Evolutionary conservation across 2,113 vertebrate species (phyloP).

Genomic region (Pelobates fuscus): DNA sequence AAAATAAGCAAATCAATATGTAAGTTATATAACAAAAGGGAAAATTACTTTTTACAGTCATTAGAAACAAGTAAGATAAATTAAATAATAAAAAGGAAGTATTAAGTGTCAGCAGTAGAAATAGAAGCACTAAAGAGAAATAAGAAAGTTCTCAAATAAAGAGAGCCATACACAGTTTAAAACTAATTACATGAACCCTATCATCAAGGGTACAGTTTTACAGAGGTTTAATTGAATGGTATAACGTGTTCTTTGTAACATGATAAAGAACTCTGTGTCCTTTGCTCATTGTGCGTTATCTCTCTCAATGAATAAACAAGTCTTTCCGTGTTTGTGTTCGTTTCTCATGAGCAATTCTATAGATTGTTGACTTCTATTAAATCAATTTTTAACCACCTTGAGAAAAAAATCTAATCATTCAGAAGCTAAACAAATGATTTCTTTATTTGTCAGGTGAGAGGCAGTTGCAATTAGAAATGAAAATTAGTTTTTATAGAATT

Average conservation of each 20-base stretch:
- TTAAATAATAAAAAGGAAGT: too few relatives aligned
- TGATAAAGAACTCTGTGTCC: constrained; percentile 1
- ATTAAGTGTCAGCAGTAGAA: too few relatives aligned
- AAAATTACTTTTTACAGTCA: too few relatives aligned
- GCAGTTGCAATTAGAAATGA: constrained; percentile 25
- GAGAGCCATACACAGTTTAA: neutral
- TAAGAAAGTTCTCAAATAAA: neutral
- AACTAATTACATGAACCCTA: constrained; percentile 2
- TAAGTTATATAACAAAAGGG: too few relatives aligned
- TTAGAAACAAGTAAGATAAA: neutral
- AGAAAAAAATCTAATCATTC: constrained; percentile 15
- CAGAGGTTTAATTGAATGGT: neutral
- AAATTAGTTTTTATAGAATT: neutral
- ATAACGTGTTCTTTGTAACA: neutral
- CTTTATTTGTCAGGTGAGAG: constrained; percentile 20
- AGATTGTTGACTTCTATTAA: constrained; percentile 14
- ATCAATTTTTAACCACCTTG: neutral
- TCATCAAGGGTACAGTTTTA: neutral
- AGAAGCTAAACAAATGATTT: constrained; percentile 1
- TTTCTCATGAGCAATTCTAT: constrained; percentile 19
- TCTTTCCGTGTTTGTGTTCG: neutral
- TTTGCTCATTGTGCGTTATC: constrained; percentile 3
- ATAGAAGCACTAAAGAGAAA: neutral
- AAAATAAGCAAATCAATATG: too few relatives aligned
- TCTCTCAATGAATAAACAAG: constrained; percentile 8